Conservation (phyloP, 2,113 vertebrate genomes). For the Marcusenius ussheri region DNA sequence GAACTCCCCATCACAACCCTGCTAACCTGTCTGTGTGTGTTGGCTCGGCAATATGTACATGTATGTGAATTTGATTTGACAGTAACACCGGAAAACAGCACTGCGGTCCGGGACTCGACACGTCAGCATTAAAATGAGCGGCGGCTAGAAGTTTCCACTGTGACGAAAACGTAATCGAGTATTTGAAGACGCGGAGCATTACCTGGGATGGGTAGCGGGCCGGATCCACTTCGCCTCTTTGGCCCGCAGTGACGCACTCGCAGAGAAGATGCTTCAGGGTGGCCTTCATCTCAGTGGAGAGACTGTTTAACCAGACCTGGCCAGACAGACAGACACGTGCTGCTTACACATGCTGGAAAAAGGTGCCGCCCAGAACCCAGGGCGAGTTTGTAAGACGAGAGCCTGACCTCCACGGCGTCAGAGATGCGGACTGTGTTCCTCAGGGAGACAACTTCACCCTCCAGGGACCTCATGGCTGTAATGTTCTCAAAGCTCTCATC, state of each 20-base stretch:
- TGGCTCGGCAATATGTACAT: neutral
- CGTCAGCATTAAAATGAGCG: neutral
- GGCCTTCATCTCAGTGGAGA: conserved; percentile 88
- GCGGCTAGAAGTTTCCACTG: neutral
- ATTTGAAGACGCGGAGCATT: conserved; percentile 11
- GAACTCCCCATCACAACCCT: neutral
- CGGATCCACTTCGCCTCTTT: conserved; percentile 74
- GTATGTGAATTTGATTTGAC: neutral
- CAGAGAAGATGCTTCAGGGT: conserved; percentile 78
- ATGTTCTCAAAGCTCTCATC: conserved; percentile 81
- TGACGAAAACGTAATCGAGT: neutral
- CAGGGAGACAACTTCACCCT: conserved; percentile 85
- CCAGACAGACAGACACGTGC: conserved; percentile 23
- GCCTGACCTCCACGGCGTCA: conserved; percentile 82
- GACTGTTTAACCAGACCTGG: conserved; percentile 79
- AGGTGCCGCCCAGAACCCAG: neutral
- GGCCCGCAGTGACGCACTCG: conserved; percentile 76
- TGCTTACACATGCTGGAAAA: neutral
- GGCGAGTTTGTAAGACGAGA: neutral
- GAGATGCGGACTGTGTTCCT: conserved; percentile 77
- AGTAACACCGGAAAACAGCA: neutral
- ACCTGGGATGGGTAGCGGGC: conserved; percentile 88
- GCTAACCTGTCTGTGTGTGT: neutral
- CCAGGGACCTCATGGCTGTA: conserved; percentile 85
- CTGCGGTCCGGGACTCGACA: neutral